These are phyloP conservation scores for Chiloscyllium plagiosum DNA, from an alignment of 2,113 vertebrate genomes.

Conservation along the genomic window DNA sequence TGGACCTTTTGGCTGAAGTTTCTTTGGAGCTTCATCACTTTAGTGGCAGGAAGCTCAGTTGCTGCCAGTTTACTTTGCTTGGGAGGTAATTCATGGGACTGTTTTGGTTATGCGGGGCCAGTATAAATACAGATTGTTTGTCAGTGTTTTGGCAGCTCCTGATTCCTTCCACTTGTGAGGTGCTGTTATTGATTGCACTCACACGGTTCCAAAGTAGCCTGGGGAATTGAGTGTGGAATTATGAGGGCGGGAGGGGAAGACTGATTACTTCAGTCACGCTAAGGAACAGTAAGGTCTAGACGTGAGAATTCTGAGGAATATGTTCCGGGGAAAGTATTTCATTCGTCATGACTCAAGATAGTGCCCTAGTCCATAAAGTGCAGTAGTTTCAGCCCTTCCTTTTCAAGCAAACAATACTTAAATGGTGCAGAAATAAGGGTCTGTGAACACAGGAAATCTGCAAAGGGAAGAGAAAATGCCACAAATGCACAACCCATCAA, in stretches of 20 bases:
- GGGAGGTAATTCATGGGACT: background rate
- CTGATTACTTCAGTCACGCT: background rate
- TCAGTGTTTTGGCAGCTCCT: conserved; percentile 29
- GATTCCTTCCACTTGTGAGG: conserved; percentile 31
- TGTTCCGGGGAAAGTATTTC: background rate
- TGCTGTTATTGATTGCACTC: conserved; percentile 14
- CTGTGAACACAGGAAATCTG: background rate
- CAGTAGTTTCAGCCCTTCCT: background rate
- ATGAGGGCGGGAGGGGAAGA: background rate
- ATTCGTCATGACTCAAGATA: background rate
- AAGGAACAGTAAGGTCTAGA: background rate
- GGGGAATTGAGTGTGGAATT: conserved; percentile 2
- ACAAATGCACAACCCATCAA: background rate
- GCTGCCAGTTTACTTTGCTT: background rate
- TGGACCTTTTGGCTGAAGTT: background rate
- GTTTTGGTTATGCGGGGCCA: background rate
- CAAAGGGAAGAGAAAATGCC: background rate
- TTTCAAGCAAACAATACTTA: background rate
- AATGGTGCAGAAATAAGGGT: background rate
- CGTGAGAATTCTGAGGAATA: background rate
- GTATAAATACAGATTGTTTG: conserved; percentile 32
- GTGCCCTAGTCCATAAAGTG: background rate
- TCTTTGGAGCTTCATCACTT: background rate
- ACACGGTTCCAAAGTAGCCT: background rate
- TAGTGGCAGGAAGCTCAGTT: background rate